Percentiles rank a stretch among this genome's conserved stretches.
Evolutionary conservation across 1,140 invertebrate species (phyloP).

Genomic region (Mylabris phalerata): DNA sequence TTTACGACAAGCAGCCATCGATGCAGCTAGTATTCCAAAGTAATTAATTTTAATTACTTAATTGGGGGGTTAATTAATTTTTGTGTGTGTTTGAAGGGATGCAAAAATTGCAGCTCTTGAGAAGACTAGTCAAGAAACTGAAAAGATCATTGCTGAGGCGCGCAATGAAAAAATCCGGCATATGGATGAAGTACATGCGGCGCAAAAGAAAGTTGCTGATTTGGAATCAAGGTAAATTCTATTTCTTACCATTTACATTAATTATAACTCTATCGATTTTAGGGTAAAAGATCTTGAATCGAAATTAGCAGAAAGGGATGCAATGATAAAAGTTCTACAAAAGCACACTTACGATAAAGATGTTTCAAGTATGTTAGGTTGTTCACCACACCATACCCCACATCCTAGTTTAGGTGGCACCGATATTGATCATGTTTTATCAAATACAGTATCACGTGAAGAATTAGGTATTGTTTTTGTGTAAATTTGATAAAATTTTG

Average conservation of each 20-base stretch:
- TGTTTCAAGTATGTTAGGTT: slow-evolving; percentile 46
- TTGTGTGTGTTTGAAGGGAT: slow-evolving; percentile 52
- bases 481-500: not conserved
- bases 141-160: slow-evolving; percentile 78
- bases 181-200: slow-evolving; percentile 78
- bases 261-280: not conserved
- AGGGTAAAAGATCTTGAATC: slow-evolving; percentile 84
- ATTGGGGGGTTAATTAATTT: not conserved
- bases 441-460: slow-evolving; percentile 41
- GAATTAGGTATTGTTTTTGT: slow-evolving; percentile 41
- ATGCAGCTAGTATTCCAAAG: slow-evolving; percentile 79
- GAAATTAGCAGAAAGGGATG: slow-evolving; percentile 79
- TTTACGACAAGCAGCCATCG: slow-evolving; percentile 73
- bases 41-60: slow-evolving; percentile 40
- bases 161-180: slow-evolving; percentile 79
- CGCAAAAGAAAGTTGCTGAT: slow-evolving; percentile 76
- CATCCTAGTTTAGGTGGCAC: slow-evolving; percentile 44
- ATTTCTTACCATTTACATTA: not conserved
- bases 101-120: slow-evolving; percentile 79
- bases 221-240: slow-evolving; percentile 63
- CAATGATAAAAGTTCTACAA: slow-evolving; percentile 83
- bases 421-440: slow-evolving; percentile 43
- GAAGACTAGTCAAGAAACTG: slow-evolving; percentile 79
- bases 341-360: slow-evolving; percentile 68
- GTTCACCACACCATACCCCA: slow-evolving; percentile 49